Conservation (phyloP, 92 coral and sea anemone species). For the Muricea muricata region DNA sequence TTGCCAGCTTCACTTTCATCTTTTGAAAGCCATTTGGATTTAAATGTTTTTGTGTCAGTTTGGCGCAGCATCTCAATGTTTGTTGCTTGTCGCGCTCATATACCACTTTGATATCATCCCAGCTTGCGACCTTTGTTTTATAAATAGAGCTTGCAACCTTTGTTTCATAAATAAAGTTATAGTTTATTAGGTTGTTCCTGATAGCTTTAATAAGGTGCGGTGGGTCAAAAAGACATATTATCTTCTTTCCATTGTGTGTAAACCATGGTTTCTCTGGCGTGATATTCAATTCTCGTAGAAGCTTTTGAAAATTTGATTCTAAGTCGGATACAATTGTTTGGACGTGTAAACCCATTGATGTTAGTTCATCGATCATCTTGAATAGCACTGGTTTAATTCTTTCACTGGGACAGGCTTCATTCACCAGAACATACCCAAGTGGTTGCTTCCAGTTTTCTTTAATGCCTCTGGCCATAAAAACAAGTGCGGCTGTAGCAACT, state of each 20-base stretch:
- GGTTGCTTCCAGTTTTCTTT: conserved; percentile 40
- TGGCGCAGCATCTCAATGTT: too few species aligned
- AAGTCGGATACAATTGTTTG: conserved; percentile 18
- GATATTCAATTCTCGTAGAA: conserved; percentile 8
- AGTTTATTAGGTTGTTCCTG: conserved; percentile 33
- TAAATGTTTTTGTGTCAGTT: too few species aligned
- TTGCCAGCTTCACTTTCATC: too few species aligned
- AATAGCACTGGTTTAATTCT: too few species aligned
- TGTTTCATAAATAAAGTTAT: conserved; percentile 7
- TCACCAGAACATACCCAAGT: conserved; percentile 1
- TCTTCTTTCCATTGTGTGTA: neutral
- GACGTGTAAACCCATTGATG: conserved; percentile 26
- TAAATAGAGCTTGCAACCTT: too few species aligned
- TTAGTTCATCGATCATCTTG: neutral
- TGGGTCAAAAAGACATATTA: conserved; percentile 24
- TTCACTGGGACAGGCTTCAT: conserved; percentile 3
- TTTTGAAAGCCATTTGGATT: too few species aligned
- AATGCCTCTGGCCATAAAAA: conserved; percentile 35
- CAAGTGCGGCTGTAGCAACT: conserved; percentile 15
- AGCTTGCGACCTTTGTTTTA: neutral
- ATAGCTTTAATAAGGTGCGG: conserved; percentile 36
- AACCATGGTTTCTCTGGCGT: conserved; percentile 31
- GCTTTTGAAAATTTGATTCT: conserved; percentile 31
- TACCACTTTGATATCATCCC: neutral
- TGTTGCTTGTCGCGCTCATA: too few species aligned